These are phyloP conservation scores for Bombus cullumanus DNA, from an alignment of 1,140 invertebrate genomes.

Conservation along the genomic window DNA sequence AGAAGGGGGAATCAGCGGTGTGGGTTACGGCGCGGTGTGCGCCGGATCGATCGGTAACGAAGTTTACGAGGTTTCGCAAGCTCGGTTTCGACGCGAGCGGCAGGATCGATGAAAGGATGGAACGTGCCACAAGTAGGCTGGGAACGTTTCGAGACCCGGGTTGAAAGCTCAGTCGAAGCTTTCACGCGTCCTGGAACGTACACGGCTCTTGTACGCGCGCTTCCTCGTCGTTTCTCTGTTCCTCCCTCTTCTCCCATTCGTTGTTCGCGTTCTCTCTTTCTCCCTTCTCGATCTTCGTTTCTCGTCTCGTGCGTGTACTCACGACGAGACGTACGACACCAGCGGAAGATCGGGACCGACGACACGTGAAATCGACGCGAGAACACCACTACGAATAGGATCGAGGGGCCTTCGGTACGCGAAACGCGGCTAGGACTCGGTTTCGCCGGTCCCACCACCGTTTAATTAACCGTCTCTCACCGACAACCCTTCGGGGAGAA, in stretches of 20 bases:
- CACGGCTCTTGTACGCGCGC: conserved; percentile 57
- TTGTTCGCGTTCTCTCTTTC: conserved; percentile 6
- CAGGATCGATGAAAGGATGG: conserved; percentile 59
- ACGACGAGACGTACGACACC: background rate
- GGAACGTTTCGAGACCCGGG: conserved; percentile 54
- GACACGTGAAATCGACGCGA: conserved; percentile 39
- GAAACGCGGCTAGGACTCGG: conserved; percentile 5
- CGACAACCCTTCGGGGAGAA: background rate
- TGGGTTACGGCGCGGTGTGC: background rate
- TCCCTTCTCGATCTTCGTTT: background rate
- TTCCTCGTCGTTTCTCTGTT: conserved; percentile 26
- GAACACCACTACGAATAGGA: background rate
- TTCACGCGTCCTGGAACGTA: conserved; percentile 69
- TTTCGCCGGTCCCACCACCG: conserved; percentile 9
- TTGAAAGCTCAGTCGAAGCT: conserved; percentile 75
- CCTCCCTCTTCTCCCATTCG: background rate
- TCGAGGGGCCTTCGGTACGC: background rate
- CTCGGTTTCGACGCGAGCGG: conserved; percentile 34
- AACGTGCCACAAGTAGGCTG: conserved; percentile 52
- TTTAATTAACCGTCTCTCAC: conserved; percentile 22
- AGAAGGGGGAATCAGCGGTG: no score
- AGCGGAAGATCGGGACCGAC: background rate
- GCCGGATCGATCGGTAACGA: conserved; percentile 47
- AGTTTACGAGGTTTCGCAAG: conserved; percentile 39
- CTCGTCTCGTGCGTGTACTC: background rate